Percentiles rank a stretch among this genome's conserved stretches.
Evolutionary conservation across 2,113 vertebrate genomes (phyloP).

Genomic region (Etheostoma cragini): DNA sequence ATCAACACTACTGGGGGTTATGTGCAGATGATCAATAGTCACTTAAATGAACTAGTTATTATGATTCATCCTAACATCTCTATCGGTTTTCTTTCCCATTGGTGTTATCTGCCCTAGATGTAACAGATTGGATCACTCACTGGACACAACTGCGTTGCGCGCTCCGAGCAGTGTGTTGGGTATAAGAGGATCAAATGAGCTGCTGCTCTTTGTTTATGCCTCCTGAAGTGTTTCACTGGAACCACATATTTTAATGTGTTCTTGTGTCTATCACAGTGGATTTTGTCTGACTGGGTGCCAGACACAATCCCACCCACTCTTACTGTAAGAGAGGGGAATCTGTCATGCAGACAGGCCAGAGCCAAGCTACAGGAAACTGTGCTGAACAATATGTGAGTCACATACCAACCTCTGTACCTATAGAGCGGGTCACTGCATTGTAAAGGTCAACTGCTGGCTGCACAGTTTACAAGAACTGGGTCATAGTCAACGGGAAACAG

Average conservation of each 20-base stretch:
- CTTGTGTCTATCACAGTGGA: conserved; percentile 29
- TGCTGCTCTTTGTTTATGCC: conserved; percentile 21
- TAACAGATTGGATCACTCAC: neutral
- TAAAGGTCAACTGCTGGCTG: conserved; percentile 33
- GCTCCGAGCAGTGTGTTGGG: neutral
- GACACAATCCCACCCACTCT: conserved; percentile 47
- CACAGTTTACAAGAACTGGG: conserved; percentile 12
- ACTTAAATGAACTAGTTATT: conserved; percentile 23
- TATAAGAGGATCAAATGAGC: conserved; percentile 27
- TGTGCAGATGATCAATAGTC: conserved; percentile 42
- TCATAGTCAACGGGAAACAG: conserved; percentile 9
- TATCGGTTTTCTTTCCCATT: conserved; percentile 10
- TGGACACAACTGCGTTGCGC: neutral
- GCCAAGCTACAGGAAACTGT: conserved; percentile 47
- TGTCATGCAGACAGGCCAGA: conserved; percentile 17
- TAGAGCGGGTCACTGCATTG: conserved; percentile 13
- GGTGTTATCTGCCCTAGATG: neutral
- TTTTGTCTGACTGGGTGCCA: conserved; percentile 10
- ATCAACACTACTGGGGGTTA: conserved; percentile 4
- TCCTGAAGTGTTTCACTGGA: conserved; percentile 11
- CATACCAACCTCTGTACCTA: conserved; percentile 25
- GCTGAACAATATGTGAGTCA: conserved; percentile 43
- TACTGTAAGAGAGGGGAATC: conserved; percentile 35
- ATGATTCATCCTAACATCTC: conserved; percentile 37
- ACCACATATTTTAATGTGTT: conserved; percentile 2